Conservation (phyloP, 2,888 invertebrate genomes). For the Nomada fabriciana region DNA sequence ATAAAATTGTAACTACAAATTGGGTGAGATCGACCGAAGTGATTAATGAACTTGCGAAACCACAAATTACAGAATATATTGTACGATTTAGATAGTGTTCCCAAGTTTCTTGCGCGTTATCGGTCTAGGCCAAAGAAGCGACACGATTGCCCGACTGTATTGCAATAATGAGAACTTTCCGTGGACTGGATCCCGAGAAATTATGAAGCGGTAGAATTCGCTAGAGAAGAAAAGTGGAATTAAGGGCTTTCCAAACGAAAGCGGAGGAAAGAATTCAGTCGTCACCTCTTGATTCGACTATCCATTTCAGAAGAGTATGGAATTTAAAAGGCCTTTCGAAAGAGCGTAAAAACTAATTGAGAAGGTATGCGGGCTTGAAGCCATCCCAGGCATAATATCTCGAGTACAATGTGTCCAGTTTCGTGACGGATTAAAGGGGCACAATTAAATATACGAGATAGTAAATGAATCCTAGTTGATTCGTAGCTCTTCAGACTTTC, state of each 20-base stretch:
- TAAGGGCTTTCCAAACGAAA: not conserved
- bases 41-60: constrained; percentile 15
- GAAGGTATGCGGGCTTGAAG: no score
- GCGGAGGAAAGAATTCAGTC: not conserved
- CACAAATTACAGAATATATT: constrained; percentile 17
- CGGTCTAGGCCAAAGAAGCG: constrained; percentile 21
- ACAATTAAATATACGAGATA: not conserved
- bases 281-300: not conserved
- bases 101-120: constrained; percentile 42
- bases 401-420: not conserved
- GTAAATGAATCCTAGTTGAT: not conserved
- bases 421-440: not conserved
- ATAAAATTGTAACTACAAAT: no score
- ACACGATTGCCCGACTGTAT: constrained; percentile 7
- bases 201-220: not conserved
- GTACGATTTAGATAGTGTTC: not conserved
- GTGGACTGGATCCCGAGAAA: constrained; percentile 15
- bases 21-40: no score
- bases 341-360: no score
- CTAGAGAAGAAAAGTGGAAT: not conserved
- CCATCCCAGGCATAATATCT: not conserved
- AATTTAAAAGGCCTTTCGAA: no score
- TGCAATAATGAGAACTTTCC: constrained; percentile 12
- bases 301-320: no score
- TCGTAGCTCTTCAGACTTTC: not conserved